phyloP scores from a whole-genome alignment of 2,888 invertebrate genomes.

The Clitarchus hookeri region DNA sequence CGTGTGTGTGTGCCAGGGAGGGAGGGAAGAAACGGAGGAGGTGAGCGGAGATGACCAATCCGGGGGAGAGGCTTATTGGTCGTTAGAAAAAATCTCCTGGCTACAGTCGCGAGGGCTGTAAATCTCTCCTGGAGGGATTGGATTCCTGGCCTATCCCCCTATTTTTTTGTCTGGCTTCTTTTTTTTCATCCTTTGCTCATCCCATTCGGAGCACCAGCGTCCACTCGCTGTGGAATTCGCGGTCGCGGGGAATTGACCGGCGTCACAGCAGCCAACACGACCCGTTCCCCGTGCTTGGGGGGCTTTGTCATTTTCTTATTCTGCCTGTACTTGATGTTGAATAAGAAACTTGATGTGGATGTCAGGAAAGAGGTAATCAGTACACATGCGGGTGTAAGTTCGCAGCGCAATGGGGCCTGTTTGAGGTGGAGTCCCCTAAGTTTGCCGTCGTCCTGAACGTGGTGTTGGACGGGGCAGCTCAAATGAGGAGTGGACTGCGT shows the following conservation, averaged over 20 bases:
- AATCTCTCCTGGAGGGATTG: constrained; percentile 9
- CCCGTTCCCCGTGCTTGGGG: no score
- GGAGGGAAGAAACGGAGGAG: background rate
- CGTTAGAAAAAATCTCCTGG: constrained; percentile 6
- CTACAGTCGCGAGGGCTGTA: background rate
- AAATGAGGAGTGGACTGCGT: no score
- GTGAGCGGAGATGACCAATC: background rate
- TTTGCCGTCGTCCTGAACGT: no score
- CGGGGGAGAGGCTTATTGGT: constrained; percentile 4
- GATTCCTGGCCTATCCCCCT: background rate
- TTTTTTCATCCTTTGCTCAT: background rate
- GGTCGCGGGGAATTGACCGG: background rate
- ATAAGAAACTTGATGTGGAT: no score
- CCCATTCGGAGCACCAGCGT: background rate
- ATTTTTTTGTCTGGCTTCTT: background rate
- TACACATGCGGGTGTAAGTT: no score
- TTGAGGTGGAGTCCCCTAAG: no score
- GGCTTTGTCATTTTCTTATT: no score
- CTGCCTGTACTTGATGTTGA: no score
- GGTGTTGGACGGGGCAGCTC: no score
- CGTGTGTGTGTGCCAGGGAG: background rate
- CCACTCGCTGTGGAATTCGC: background rate
- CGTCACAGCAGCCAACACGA: no score
- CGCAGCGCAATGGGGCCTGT: no score
- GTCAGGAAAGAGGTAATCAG: no score